phyloP scores from a whole-genome alignment of 2,113 vertebrate genomes.

The Pseudorectes ferrugineus region DNA sequence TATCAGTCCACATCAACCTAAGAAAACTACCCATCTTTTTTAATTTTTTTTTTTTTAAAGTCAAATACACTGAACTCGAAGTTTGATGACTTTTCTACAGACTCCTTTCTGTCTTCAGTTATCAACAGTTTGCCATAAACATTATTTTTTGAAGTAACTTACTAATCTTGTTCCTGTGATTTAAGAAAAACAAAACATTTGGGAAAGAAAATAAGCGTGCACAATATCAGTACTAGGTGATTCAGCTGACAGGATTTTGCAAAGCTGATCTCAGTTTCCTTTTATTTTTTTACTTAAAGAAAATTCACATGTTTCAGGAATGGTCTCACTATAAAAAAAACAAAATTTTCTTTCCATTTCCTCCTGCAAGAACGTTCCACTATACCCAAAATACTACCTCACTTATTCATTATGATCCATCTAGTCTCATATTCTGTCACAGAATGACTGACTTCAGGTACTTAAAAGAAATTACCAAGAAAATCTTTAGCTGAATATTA shows the following conservation, averaged over 20 bases:
- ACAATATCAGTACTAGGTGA: fast-evolving
- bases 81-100: background rate
- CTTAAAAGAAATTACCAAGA: background rate
- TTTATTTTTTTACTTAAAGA: background rate
- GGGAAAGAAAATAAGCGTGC: background rate
- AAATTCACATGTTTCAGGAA: background rate
- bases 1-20: background rate
- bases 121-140: background rate
- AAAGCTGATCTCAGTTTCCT: background rate
- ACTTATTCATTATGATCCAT: background rate
- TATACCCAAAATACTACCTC: background rate
- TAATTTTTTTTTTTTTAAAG: background rate
- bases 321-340: background rate
- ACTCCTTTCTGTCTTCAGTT: background rate
- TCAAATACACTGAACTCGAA: background rate
- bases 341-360: background rate
- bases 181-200: background rate
- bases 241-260: background rate
- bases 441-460: background rate
- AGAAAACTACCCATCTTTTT: background rate
- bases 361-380: background rate
- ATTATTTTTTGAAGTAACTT: background rate
- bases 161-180: background rate
- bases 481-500: background rate
- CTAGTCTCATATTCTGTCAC: background rate